phyloP scores from a whole-genome alignment of 2,797 vertebrate genomes.

The Vultur gryphus region DNA sequence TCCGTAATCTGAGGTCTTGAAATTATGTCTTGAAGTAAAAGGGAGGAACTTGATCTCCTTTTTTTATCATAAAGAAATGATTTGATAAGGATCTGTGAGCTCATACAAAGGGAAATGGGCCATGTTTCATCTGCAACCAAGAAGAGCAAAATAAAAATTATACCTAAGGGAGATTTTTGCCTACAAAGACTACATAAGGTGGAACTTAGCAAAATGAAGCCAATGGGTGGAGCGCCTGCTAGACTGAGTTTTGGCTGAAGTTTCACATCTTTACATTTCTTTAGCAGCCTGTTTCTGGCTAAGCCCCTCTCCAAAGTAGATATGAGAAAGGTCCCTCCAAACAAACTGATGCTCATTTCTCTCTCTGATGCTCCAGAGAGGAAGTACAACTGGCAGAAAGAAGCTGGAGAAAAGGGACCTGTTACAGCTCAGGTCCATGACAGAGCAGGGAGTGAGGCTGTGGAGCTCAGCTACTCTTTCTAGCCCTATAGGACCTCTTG shows the following conservation, averaged over 20 bases:
- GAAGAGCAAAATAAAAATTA: neutral
- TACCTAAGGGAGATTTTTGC: neutral
- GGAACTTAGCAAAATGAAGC: neutral
- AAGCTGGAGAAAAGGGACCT: neutral
- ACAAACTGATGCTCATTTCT: neutral
- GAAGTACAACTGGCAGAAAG: neutral
- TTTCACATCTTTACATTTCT: neutral
- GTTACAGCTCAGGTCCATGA: neutral
- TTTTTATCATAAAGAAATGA: neutral
- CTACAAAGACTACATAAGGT: neutral
- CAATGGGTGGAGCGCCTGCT: neutral
- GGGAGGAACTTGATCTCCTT: neutral
- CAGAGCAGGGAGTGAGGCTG: neutral
- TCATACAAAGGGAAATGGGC: neutral
- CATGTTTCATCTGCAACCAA: neutral
- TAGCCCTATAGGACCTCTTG: neutral
- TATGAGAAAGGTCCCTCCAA: neutral
- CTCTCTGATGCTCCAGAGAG: neutral
- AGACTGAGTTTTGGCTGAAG: neutral
- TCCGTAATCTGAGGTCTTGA: neutral
- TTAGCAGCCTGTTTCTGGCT: neutral
- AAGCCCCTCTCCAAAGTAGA: neutral
- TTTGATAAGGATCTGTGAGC: conserved; percentile 28
- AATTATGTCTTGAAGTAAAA: neutral
- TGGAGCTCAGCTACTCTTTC: neutral